These are phyloP conservation scores for Bemisia tabaci DNA, from an alignment of 1,140 invertebrate genomes.

Conservation along the genomic window DNA sequence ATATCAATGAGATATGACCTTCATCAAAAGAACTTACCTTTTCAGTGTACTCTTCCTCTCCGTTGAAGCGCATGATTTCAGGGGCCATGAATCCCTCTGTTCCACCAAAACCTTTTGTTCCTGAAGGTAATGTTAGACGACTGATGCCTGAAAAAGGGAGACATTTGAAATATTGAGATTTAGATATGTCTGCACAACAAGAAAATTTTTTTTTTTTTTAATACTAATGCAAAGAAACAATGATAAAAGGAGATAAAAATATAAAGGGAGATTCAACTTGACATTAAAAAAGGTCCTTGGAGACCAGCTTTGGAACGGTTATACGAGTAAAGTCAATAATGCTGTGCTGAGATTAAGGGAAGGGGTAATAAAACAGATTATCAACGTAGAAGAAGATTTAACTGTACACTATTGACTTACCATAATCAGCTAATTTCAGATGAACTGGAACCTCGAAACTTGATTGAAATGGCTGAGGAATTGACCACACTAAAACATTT, in stretches of 20 bases:
- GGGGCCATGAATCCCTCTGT: constrained; percentile 98
- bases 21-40: constrained; percentile 50
- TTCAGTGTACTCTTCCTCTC: constrained; percentile 96
- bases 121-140: constrained; percentile 68
- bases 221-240: background rate
- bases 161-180: background rate
- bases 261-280: constrained; percentile 5
- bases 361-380: background rate
- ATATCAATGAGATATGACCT: too few relatives aligned
- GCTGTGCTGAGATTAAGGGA: too few relatives aligned
- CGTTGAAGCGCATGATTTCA: constrained; percentile 95
- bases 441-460: constrained; percentile 52
- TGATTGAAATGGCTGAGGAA: constrained; percentile 61
- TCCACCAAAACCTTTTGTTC: constrained; percentile 94
- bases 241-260: constrained; percentile 7
- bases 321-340: too few relatives aligned
- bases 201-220: constrained; percentile 1
- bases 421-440: constrained; percentile 92
- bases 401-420: constrained; percentile 33
- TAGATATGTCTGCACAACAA: background rate
- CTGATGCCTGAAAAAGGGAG: constrained; percentile 52
- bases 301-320: too few relatives aligned
- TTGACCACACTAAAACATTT: constrained; percentile 93
- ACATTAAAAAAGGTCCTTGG: too few relatives aligned
- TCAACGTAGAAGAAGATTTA: background rate